Evolutionary conservation across 2,113 vertebrate species (phyloP), one percentile per base, ranked within the genome.

Genomic region (Atherinomorus stipes): DNA sequence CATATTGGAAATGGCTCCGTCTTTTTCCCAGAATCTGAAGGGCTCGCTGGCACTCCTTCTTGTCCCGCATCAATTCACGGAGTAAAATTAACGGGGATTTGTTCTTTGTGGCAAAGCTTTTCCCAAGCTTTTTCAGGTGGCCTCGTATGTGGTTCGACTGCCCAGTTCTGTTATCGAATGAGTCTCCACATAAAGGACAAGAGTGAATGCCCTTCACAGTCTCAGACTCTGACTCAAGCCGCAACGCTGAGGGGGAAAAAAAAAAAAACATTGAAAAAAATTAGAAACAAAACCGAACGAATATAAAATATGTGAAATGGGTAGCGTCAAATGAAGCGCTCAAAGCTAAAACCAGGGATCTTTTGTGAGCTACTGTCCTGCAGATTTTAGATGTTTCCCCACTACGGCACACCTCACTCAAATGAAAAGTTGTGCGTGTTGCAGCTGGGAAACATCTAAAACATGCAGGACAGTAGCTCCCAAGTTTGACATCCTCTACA

Each of bases 81-180:
- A 99, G 92, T 91, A 98, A 94, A 78, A 94, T 92, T 80, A 99
- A 94, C 0, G 97, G 97, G 67, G 97, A 98, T 91, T 97, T 98
- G 90, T 93, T 95, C 37, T 96, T 95, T 1, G 96, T 93, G 84
- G 95, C 92, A 77, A 97, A 94, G 83, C 91, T 95, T 94, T 95
- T 96, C 59, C 97, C 96, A 76, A 98, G 95, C 88, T 96, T 95
- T 94, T 98, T 99, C 80, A 99, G 93, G 88, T 99, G 97, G 88
- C 97, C 97, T 86, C 97, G 95, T 89, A 98, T 96, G 60, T 99
- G 97, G 94, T 99, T 99, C 84, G 97, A 98, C 91, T 98, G 95
- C 79, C 97, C 97, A 88, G 96, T 98, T 94, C 97, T 96, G 85
- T 95, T 97, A 87, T 98, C 96, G 73, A 99, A 99, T 89, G 95